Conservation (phyloP, 2,797 vertebrate genomes). For the Emydoidea blandingii region DNA sequence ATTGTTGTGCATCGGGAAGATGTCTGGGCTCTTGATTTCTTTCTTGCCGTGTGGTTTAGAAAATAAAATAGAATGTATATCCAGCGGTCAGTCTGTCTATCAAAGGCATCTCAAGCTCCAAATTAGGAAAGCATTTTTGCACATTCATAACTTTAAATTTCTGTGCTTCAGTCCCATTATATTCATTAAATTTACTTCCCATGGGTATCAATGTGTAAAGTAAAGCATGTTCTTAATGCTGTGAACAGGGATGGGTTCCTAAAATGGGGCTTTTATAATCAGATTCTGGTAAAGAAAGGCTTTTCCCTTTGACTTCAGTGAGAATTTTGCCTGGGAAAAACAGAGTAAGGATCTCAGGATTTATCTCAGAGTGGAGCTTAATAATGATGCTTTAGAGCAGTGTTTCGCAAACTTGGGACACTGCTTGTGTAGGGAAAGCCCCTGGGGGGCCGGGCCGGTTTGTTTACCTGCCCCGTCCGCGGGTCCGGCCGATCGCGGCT, state of each 20-base stretch:
- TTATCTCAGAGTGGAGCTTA: background rate
- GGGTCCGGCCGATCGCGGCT: too few relatives aligned
- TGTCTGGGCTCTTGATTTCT: conserved; percentile 21
- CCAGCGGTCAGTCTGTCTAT: background rate
- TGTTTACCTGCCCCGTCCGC: too few relatives aligned
- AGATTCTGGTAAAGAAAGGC: background rate
- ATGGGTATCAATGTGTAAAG: background rate
- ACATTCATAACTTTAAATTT: background rate
- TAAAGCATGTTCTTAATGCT: background rate
- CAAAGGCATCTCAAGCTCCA: background rate
- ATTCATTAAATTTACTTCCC: background rate
- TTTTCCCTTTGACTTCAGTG: background rate
- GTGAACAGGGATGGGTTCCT: background rate
- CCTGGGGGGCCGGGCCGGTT: too few relatives aligned
- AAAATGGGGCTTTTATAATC: background rate
- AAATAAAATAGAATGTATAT: background rate
- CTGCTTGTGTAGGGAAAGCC: too few relatives aligned
- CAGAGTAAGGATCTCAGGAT: background rate
- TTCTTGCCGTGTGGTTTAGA: background rate
- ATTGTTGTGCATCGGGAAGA: conserved; percentile 29
- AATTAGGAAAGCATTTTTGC: background rate
- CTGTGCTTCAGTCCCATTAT: background rate
- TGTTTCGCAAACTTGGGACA: too few relatives aligned
- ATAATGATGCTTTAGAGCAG: background rate
- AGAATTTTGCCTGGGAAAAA: background rate